phyloP scores from a whole-genome alignment of 1,140 invertebrate genomes.

The Bombus picipes region DNA sequence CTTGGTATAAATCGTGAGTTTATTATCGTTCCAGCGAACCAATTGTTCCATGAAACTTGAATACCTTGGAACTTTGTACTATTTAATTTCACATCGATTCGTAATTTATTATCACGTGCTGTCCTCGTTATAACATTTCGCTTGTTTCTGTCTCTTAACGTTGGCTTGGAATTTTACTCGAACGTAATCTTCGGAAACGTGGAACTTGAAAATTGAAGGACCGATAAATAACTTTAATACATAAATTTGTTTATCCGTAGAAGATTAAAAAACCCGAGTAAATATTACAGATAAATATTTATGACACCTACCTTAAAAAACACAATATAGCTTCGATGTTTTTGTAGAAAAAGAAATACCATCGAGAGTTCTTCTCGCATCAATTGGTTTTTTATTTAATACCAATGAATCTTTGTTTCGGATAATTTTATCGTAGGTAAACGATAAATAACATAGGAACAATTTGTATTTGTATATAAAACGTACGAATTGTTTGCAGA shows the following conservation, averaged over 20 bases:
- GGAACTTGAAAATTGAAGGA: not conserved
- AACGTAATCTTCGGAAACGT: not conserved
- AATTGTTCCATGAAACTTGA: not conserved
- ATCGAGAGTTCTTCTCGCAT: too few relatives aligned
- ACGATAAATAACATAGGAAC: not conserved
- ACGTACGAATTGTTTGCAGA: not conserved
- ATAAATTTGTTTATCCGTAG: too few relatives aligned
- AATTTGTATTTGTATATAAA: not conserved
- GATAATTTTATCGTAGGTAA: too few relatives aligned
- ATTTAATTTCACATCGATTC: not conserved
- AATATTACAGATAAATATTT: too few relatives aligned
- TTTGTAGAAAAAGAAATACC: not conserved
- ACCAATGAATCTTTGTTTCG: too few relatives aligned
- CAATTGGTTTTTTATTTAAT: too few relatives aligned
- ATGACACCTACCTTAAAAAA: not conserved
- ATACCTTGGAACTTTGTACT: not conserved
- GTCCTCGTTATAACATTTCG: not conserved
- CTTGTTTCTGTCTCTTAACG: not conserved
- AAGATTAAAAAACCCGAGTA: too few relatives aligned
- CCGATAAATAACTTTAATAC: too few relatives aligned
- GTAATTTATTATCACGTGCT: not conserved
- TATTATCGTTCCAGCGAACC: not conserved
- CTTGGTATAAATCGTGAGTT: not conserved
- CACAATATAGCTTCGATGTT: not conserved
- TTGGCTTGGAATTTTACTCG: not conserved